Percentiles rank a stretch among this genome's conserved stretches.
These are phyloP conservation scores for Ibidorhyncha struthersii DNA, from an alignment of 2,113 vertebrate species.

Conservation along the genomic window DNA sequence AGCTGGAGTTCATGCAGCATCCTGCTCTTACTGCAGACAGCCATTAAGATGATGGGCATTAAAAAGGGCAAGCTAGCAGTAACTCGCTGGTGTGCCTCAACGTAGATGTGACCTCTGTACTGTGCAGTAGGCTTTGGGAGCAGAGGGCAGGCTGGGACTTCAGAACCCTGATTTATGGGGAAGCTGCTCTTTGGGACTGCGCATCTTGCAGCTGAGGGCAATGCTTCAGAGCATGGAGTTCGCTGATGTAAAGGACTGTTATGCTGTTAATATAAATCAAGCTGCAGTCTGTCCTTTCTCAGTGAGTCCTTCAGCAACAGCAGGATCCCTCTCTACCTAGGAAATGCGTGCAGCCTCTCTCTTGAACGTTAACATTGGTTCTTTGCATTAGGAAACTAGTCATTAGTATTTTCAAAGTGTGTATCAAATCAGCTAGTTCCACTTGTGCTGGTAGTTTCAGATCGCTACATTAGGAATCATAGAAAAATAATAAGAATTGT, in stretches of 20 bases:
- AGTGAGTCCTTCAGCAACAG: background rate
- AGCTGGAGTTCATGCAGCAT: background rate
- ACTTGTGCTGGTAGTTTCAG: background rate
- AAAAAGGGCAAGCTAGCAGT: too few relatives aligned
- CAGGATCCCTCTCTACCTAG: background rate
- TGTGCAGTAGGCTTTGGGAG: background rate
- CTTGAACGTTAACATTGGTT: background rate
- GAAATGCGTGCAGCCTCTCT: background rate
- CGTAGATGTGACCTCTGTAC: background rate
- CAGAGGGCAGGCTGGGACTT: background rate
- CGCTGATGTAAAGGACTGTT: background rate
- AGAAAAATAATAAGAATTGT: background rate
- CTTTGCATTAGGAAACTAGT: background rate
- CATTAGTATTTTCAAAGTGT: background rate
- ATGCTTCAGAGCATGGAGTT: background rate
- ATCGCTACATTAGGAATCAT: background rate
- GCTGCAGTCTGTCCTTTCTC: background rate
- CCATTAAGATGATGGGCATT: fast-evolving
- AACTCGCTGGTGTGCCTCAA: background rate
- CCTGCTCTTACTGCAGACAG: background rate
- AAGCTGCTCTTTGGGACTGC: background rate
- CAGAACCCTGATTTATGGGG: background rate
- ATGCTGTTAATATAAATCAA: fast-evolving
- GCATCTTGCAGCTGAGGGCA: background rate
- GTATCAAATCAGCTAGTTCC: background rate